Base-by-base conservation (phyloP, 2,113 vertebrate species). In the Cricetomys ansorgei region DNA sequence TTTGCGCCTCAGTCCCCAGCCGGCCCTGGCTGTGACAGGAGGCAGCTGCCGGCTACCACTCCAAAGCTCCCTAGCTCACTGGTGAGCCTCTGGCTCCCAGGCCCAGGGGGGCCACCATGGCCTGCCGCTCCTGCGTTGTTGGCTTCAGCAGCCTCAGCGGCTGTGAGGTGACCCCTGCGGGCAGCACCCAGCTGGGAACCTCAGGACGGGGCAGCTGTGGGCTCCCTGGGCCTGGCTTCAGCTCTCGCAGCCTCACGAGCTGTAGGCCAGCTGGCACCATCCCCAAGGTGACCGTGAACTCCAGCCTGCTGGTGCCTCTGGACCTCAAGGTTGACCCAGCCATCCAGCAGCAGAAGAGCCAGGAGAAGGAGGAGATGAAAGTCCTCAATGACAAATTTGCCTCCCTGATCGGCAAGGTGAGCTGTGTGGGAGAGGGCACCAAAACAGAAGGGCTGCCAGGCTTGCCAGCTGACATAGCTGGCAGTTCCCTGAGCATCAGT, bases 291-390 rank as follows among this genome's bases (percentile, higher is more conserved):
- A 92, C 98, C 0, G 96, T 98, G 93, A 79, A 65, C 53, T 93
- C 98, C 94, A 99, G 99, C 97, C 98, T 99, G 89, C 98, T 99
- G 12, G 97, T 99, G 45, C 99, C 99, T 89, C 92, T 99, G 50
- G 98, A 99, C 76, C 97, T 99, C 94, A 98, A 99, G 96, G 98
- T 99, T 40, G 99, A 99, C 98, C 98, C 99, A 0, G 96, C 96
- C 43, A 98, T 99, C 97, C 99, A 99, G 83, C 96, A 94, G 1
- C 94, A 99, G 95, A 98, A 98, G 96, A 98, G 96, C 94, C 98
- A 99, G 94, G 99, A 99, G 97, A 99, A 99, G 88, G 99, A 99
- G 76, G 99, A 99, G 97, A 99, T 99, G 98, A 99, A 99, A 98
- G 93, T 92, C 57, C 99, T 99, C 95, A 99, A 99, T 96, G 99